These are phyloP conservation scores for Ranitomeya imitator DNA, from an alignment of 2,113 vertebrate genomes.

Conservation along the genomic window DNA sequence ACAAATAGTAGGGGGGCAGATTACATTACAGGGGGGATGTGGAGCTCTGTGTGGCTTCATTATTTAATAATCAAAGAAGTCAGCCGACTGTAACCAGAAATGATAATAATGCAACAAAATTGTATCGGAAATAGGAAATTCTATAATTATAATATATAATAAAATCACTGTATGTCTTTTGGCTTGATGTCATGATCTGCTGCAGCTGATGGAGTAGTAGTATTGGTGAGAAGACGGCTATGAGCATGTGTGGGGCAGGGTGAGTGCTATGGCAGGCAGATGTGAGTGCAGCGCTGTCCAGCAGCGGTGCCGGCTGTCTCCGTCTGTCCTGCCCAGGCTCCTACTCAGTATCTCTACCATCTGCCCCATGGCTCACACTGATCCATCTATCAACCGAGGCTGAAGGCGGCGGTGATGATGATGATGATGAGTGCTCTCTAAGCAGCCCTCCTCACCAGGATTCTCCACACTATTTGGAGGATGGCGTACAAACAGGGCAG, in stretches of 20 bases:
- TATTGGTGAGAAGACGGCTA: neutral
- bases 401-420: neutral
- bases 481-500: neutral
- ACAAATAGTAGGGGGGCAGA: neutral
- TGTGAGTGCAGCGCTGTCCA: neutral
- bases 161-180: neutral
- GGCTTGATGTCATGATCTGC: neutral
- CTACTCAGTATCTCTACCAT: slow-evolving; percentile 31
- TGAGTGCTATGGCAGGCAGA: slow-evolving; percentile 26
- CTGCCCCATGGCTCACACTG: slow-evolving; percentile 32
- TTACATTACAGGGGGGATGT: slow-evolving; percentile 25
- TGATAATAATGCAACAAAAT: slow-evolving; percentile 27
- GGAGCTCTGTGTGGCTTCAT: neutral
- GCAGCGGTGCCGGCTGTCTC: slow-evolving; percentile 11
- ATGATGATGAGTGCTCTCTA: neutral
- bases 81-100: neutral
- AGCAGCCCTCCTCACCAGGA: neutral
- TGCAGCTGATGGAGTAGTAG: neutral
- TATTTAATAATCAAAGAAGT: slow-evolving; percentile 38
- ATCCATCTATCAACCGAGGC: slow-evolving; percentile 11
- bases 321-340: slow-evolving; percentile 18
- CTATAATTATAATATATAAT: too few relatives aligned
- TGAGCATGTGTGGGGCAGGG: neutral
- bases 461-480: neutral
- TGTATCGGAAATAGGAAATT: slow-evolving; percentile 8